phyloP scores from a whole-genome alignment of 2,888 invertebrate genomes.

The Drosophila recens region DNA sequence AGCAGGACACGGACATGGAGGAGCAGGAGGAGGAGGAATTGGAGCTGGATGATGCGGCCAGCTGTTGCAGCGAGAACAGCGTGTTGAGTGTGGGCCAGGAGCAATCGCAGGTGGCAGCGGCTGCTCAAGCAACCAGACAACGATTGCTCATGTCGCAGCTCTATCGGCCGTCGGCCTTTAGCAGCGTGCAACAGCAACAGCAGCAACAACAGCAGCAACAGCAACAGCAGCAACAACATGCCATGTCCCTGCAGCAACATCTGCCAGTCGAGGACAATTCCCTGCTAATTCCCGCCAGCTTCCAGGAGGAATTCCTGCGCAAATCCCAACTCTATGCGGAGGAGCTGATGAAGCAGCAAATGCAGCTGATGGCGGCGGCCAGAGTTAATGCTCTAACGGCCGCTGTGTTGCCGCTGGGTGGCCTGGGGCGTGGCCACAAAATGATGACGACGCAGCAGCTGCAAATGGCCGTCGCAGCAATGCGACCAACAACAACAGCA shows the following conservation, averaged over 20 bases:
- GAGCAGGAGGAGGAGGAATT: conserved; percentile 65
- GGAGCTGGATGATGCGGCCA: conserved; percentile 86
- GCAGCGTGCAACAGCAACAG: conserved; percentile 44
- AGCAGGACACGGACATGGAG: conserved; percentile 60
- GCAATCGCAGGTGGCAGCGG: conserved; percentile 72
- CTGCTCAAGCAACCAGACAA: conserved; percentile 66
- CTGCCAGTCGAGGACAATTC: not conserved
- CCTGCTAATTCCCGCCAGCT: conserved; percentile 27
- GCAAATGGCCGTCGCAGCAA: conserved; percentile 71
- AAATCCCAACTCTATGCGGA: conserved; percentile 85
- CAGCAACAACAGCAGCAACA: not conserved
- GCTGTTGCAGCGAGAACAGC: conserved; percentile 91
- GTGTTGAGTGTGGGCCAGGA: conserved; percentile 94
- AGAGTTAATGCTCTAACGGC: conserved; percentile 83
- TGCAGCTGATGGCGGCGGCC: conserved; percentile 85
- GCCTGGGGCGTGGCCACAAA: conserved; percentile 85
- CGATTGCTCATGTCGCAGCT: conserved; percentile 71
- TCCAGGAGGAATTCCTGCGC: conserved; percentile 85
- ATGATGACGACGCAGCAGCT: conserved; percentile 87
- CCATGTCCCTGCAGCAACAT: no score
- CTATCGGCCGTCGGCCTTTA: conserved; percentile 71
- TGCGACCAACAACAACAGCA: conserved; percentile 21
- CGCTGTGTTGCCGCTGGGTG: conserved; percentile 59
- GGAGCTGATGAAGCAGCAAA: conserved; percentile 85
- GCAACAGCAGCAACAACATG: no score